Base-by-base conservation (phyloP, 2,888 invertebrate genomes). In the Tyria jacobaeae region DNA sequence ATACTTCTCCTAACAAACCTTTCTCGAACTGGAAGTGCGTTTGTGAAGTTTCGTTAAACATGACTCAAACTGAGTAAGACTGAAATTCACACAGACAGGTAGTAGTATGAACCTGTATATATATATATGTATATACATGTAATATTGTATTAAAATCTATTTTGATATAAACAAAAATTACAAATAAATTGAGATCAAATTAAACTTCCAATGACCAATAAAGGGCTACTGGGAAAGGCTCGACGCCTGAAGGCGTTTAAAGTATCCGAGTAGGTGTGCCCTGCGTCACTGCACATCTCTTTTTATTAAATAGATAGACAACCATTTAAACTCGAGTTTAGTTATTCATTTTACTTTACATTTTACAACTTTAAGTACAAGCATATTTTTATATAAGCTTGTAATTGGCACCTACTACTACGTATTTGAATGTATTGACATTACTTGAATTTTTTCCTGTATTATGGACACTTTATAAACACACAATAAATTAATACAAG, bases 181-280 rank as follows among this genome's bases (percentile, higher is more conserved):
- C 48, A 41, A 51, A 14, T 41, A 58, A 68, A 71, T 60, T 73
- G 44, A 47, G 51, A 71, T 60, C 51, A 53, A 44, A 25, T 58
- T 73, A 67, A 67, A 61, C 50, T 75, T 64, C 71, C 69, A 76
- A 74, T 78, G 76, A 78, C 79, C 78, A 78, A 80, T 70, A 73
- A 64, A 75, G 78, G 77, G 78, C 5, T 17, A 57, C 62, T 57
- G n/a, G 77, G 73, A 73, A 79, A 80, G 72, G 70, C 71, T 69
- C 76, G 69, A 79, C 72, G 85, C 89, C 88, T 71, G 72, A 69
- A 90, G 88, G 89, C 88, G 86, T 90, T 89, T 89, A 84, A 70
- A 59, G 63, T 88, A 86, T 89, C 88, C 89, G 83, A 63, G 52
- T 68, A 62, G 80, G 76, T 76, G 72, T 77, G 74, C 71, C 80